Evolutionary conservation across 2,888 invertebrate species (phyloP).

Genomic region (Panopea generosa): DNA sequence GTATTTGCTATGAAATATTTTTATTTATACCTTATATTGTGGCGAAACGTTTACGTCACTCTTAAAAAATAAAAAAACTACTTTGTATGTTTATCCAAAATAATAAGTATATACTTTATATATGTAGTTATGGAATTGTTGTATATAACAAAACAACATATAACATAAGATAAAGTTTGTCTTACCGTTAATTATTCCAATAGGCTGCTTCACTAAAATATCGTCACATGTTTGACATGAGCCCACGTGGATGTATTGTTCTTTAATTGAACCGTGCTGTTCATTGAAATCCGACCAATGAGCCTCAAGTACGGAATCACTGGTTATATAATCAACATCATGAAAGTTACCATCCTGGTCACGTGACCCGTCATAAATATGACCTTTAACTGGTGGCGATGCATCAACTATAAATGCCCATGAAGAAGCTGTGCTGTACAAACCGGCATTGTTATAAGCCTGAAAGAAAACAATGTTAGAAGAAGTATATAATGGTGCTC

Average conservation of each 20-base stretch:
- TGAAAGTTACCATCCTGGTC: not conserved
- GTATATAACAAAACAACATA: too few species aligned
- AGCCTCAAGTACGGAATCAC: constrained; percentile 42
- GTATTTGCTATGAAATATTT: too few species aligned
- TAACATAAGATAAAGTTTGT: too few species aligned
- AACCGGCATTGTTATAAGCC: constrained; percentile 63
- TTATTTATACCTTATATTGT: too few species aligned
- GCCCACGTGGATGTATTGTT: constrained; percentile 58
- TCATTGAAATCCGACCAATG: constrained; percentile 68
- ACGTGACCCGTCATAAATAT: constrained; percentile 57
- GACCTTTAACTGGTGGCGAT: constrained; percentile 60
- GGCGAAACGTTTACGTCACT: too few species aligned
- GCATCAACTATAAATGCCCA: constrained; percentile 65
- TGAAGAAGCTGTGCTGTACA: constrained; percentile 54
- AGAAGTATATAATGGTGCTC: too few species aligned
- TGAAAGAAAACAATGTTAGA: constrained; percentile 21
- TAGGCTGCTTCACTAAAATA: constrained; percentile 50
- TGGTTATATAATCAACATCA: constrained; percentile 62
- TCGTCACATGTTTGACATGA: constrained; percentile 62
- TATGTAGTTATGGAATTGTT: too few species aligned
- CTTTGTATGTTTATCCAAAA: too few species aligned
- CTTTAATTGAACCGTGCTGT: constrained; percentile 59
- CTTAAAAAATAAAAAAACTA: too few species aligned
- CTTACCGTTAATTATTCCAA: constrained; percentile 58
- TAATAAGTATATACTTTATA: too few species aligned